Evolutionary conservation across 2,797 vertebrate genomes (phyloP).

Genomic region (Lindbergichthys nudifrons): DNA sequence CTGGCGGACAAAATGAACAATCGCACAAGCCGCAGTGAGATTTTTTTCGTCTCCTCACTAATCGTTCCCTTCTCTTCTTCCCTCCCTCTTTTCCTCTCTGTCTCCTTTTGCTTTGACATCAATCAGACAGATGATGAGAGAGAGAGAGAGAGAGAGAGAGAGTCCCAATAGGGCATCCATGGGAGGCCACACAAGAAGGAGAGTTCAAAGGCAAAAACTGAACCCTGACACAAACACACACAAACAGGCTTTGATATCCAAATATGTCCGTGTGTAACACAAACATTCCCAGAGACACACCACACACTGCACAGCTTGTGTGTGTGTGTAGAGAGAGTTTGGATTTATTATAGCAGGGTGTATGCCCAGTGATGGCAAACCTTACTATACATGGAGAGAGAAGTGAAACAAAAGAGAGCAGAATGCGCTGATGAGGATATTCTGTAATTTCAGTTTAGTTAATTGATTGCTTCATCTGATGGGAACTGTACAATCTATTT

Average conservation of each 20-base stretch:
- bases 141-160: constrained; percentile 38
- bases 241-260: constrained; percentile 79
- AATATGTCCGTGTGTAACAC: constrained; percentile 73
- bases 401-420: constrained; percentile 37
- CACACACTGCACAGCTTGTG: constrained; percentile 35
- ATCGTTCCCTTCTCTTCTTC: constrained; percentile 44
- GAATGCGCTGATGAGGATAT: neutral
- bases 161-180: constrained; percentile 63
- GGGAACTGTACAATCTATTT: neutral
- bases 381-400: constrained; percentile 72
- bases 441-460: constrained; percentile 7
- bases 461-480: neutral
- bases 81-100: constrained; percentile 28
- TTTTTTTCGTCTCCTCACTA: constrained; percentile 21
- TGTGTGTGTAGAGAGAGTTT: constrained; percentile 21
- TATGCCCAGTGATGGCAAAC: constrained; percentile 52
- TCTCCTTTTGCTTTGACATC: constrained; percentile 63
- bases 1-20: constrained; percentile 40
- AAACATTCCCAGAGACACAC: constrained; percentile 70
- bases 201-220: constrained; percentile 72
- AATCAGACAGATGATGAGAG: constrained; percentile 72
- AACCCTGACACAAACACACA: constrained; percentile 72
- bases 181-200: constrained; percentile 79
- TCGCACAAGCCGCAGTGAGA: constrained; percentile 20
- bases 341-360: constrained; percentile 65